Base-by-base conservation (phyloP, 1,140 invertebrate species). In the Spodoptera litura region DNA sequence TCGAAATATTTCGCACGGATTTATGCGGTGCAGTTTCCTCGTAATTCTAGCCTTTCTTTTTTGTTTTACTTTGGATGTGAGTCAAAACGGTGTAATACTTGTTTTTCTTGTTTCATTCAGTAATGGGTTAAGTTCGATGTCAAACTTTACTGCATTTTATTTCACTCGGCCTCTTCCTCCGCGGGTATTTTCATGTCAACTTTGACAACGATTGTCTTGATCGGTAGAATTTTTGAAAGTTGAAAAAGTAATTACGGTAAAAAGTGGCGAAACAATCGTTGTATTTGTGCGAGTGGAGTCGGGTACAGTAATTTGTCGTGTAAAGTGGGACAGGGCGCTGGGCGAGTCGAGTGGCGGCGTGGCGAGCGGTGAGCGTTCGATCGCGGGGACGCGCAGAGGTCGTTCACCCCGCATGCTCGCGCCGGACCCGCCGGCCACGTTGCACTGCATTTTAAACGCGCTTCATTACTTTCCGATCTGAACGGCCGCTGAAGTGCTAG, bases 381-480 rank as follows among this genome's bases (percentile, higher is more conserved):
- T 91, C 87, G 90, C 89, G 83, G 89, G 87, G 90, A 91, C 91
- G 92, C 90, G 91, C 89, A 87, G 66, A 78, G 91, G 88, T 89
- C 91, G 87, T 91, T 90, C 87, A 92, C 87, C 91, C 86, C 87
- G 85, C 84, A 82, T 75, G 84, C 78, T 84, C 84, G 84, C 77
- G 73, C 80, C 78, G 70, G 77, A 79, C 64, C 77, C 44, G 82
- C 68, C 71, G 82, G 74, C 79, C 81, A 78, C 76, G 71, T 80
- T 78, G 56, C 77, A 75, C 72, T 78, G 73, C 73, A 64, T 75
- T 75, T 75, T 75, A 75, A 75, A 75, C 73, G 15, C 59, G 70
- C 58, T 73, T 79, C 70, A 79, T 79, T 79, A 79, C 70, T 73
- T 64, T 62, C 68, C 66, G 62, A 78, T 79, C 70, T 66, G 58